Evolutionary conservation across 1,140 invertebrate species (phyloP).

Genomic region (Brevipalpus yothersi): DNA sequence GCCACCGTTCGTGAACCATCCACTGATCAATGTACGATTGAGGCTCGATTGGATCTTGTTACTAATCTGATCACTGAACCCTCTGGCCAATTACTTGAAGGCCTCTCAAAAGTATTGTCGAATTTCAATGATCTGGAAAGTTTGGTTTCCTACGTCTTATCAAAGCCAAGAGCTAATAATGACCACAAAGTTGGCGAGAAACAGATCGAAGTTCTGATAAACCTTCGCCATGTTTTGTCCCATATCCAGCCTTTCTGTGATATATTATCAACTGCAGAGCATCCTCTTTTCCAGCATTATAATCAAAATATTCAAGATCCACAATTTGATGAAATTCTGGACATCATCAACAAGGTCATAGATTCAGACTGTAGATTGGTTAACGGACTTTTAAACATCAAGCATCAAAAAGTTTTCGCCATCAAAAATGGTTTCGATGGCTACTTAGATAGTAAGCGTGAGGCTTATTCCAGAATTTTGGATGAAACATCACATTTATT

Average conservation of each 20-base stretch:
- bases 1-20: constrained; percentile 19
- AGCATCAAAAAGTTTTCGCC: constrained; percentile 37
- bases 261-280: constrained; percentile 29
- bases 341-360: constrained; percentile 37
- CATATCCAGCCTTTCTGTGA: constrained; percentile 35
- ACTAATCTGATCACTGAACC: constrained; percentile 38
- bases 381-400: constrained; percentile 36
- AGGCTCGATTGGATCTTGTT: constrained; percentile 39
- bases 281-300: constrained; percentile 32
- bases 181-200: constrained; percentile 31
- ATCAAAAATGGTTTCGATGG: constrained; percentile 21
- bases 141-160: constrained; percentile 30
- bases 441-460: constrained; percentile 46
- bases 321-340: constrained; percentile 29
- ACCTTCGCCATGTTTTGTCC: constrained; percentile 49
- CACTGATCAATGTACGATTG: constrained; percentile 34
- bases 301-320: constrained; percentile 26
- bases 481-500: constrained; percentile 41
- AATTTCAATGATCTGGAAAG: constrained; percentile 34
- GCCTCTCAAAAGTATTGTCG: constrained; percentile 23
- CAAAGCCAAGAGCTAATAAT: constrained; percentile 30
- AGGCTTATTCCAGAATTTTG: constrained; percentile 46
- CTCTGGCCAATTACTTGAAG: constrained; percentile 11
- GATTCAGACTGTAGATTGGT: constrained; percentile 41
- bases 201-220: constrained; percentile 48